A percentile compares a stretch with the other conserved stretches of the same genome.
phyloP scores from a whole-genome alignment of 2,888 invertebrate genomes.

The Hemithea aestivaria region DNA sequence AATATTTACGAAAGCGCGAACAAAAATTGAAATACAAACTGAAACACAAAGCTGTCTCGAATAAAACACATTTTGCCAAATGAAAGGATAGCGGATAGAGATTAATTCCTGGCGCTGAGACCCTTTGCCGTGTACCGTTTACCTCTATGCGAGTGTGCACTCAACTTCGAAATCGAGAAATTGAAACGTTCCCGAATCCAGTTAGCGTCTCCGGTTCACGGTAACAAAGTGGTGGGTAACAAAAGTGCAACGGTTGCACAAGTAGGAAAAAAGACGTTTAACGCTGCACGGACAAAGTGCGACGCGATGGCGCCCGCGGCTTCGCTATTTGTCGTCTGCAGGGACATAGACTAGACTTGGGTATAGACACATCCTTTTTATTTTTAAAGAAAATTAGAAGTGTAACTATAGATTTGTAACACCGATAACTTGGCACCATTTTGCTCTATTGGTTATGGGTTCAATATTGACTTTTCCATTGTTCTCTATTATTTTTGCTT shows the following conservation, averaged over 20 bases:
- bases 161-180: slow-evolving; percentile 21
- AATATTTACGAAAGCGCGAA: too few species aligned
- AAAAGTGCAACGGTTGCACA: slow-evolving; percentile 25
- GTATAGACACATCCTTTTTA: slow-evolving; percentile 8
- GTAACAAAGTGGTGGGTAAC: slow-evolving; percentile 9
- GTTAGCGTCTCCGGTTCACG: slow-evolving; percentile 27
- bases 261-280: slow-evolving; percentile 22
- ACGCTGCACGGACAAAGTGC: slow-evolving; percentile 25
- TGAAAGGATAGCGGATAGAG: not conserved
- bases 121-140: slow-evolving; percentile 17
- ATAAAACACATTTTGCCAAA: too few species aligned
- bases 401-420: too few species aligned
- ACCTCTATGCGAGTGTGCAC: slow-evolving; percentile 9
- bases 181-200: slow-evolving; percentile 28
- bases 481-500: too few species aligned
- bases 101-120: slow-evolving; percentile 19
- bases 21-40: too few species aligned
- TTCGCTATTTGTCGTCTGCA: slow-evolving; percentile 12
- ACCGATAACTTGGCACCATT: too few species aligned
- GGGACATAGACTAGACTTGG: slow-evolving; percentile 2
- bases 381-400: too few species aligned
- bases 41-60: too few species aligned
- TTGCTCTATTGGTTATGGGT: too few species aligned
- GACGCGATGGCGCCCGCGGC: slow-evolving; percentile 22
- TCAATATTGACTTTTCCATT: too few species aligned